Conservation (phyloP, 2,797 vertebrate genomes). For the Myiotriccus ornatus region DNA sequence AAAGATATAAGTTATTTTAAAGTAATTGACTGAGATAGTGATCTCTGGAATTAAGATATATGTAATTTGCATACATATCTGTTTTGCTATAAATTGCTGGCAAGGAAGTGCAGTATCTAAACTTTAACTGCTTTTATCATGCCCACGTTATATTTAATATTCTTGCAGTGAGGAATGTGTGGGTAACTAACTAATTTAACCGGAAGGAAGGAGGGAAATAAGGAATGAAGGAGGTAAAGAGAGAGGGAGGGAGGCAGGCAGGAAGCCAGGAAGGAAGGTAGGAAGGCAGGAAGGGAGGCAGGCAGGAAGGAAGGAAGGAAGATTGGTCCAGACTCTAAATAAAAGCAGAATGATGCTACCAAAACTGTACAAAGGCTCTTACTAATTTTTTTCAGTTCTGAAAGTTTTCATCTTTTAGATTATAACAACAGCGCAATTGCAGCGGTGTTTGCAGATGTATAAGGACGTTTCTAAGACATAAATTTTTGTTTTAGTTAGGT, state of each 20-base stretch:
- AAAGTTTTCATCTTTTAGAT: neutral
- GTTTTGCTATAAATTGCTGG: constrained; percentile 56
- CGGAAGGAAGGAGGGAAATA: no score
- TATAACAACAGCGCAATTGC: neutral
- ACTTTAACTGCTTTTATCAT: constrained; percentile 25
- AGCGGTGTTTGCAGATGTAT: neutral
- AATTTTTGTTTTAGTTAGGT: neutral
- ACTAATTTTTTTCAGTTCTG: neutral
- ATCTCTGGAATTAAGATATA: constrained; percentile 56
- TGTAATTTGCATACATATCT: constrained; percentile 63
- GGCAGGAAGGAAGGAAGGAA: no score
- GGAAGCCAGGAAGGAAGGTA: neutral
- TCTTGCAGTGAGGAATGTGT: neutral
- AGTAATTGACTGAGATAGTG: constrained; percentile 57
- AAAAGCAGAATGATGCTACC: neutral
- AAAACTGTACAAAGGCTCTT: neutral
- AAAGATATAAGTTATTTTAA: constrained; percentile 63
- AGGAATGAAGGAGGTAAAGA: no score
- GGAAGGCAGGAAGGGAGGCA: neutral
- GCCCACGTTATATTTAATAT: neutral
- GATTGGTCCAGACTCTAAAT: neutral
- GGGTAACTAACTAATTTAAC: neutral
- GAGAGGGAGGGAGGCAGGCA: no score
- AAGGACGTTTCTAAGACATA: neutral
- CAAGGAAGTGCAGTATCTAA: constrained; percentile 34